Evolutionary conservation across 2,888 invertebrate species (phyloP), one percentile per base, ranked within the genome.

Genomic region (Diogma glabrata): DNA sequence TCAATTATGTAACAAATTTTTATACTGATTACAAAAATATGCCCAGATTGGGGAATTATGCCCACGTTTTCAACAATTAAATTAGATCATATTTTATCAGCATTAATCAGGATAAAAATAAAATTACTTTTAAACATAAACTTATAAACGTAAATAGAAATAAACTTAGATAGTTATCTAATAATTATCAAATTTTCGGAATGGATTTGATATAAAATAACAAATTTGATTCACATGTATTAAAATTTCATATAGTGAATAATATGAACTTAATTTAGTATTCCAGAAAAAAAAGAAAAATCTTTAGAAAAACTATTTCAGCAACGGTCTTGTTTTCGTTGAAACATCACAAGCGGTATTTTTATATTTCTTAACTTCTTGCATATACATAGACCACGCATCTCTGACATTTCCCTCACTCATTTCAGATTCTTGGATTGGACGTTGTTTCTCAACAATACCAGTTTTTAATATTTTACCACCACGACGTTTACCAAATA

Each of bases 281-380:
- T n/a, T n/a, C n/a, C n/a, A n/a, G n/a, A n/a, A n/a, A n/a, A n/a
- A n/a, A n/a, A n/a, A n/a, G n/a, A n/a, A n/a, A n/a, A n/a, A n/a
- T n/a, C n/a, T n/a, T n/a, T n/a, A n/a, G n/a, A n/a, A n/a, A n/a
- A 43, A 22, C 46, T 80, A 93, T 80, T 92, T 92, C 54, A 92
- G 90, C 55, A 94, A 77, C 8, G 92, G 91, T 60, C 93, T 78
- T 45, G 89, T 91, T 70, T 91, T 92, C 57, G 84, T 78, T 64
- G 92, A 92, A 60, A 91, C 90, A 67, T 92, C 90, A 68, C 93
- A 93, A 55, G 89, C 89, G 50, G 89, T 86, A 67, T 90, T 90
- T 64, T 90, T 84, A 66, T 93, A 94, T 64, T 87, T 87, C 64
- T 89, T 86, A 16, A 94, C 93, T 76, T 93, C 94, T 54, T 87